Conservation (phyloP, 35 echinoderm and acorn worm genomes). For the Nesometra sesokonis region DNA sequence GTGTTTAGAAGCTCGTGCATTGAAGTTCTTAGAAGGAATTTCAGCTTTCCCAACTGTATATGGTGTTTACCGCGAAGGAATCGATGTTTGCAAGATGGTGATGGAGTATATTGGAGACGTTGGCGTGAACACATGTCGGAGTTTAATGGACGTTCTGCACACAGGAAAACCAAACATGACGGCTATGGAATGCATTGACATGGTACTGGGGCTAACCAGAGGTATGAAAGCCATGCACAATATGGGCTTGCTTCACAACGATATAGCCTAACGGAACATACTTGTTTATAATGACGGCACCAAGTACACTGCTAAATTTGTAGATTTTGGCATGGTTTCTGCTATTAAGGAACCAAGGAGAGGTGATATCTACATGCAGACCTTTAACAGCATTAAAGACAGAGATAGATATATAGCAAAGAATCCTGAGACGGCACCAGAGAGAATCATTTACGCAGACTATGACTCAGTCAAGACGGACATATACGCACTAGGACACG, state of each 20-base stretch:
- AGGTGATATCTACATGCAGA: background rate
- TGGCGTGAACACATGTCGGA: background rate
- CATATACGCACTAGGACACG: background rate
- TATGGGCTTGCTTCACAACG: background rate
- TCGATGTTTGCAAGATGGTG: background rate
- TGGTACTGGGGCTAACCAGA: background rate
- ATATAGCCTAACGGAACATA: background rate
- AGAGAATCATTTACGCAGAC: background rate
- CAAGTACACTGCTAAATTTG: background rate
- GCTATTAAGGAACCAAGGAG: background rate
- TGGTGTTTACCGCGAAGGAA: background rate
- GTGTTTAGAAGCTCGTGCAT: background rate
- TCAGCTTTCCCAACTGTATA: background rate
- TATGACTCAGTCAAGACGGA: background rate
- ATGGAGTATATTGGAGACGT: background rate
- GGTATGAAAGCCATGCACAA: background rate
- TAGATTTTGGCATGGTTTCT: background rate
- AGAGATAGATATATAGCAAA: background rate
- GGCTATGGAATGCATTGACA: background rate
- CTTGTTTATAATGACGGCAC: background rate
- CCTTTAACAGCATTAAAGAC: background rate
- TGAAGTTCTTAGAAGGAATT: background rate
- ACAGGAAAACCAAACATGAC: background rate
- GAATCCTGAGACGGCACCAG: background rate
- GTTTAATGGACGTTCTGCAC: background rate